phyloP scores from a whole-genome alignment of 2,797 vertebrate species.

The Leptodactylus fallax region DNA sequence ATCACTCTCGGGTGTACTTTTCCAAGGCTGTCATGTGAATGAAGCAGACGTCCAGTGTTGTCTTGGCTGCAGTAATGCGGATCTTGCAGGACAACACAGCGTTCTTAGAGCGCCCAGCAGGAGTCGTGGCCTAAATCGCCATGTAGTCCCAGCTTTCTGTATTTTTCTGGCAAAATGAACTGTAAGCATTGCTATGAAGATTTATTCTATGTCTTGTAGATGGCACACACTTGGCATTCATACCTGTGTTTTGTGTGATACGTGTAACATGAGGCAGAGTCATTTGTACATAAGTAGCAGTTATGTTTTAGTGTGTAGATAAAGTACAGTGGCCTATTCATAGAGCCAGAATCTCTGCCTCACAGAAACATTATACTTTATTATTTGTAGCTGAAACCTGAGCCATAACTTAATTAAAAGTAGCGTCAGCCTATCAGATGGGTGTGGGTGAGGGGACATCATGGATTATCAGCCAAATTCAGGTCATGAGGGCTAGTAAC shows the following conservation, averaged over 20 bases:
- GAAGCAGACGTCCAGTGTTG: no score
- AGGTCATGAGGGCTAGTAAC: background rate
- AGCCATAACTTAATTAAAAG: constrained; percentile 32
- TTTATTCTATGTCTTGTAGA: no score
- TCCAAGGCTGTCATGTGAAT: no score
- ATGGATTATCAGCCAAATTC: no score
- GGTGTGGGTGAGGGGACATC: background rate
- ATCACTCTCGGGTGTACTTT: no score
- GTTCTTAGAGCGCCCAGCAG: no score
- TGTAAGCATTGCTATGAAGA: no score
- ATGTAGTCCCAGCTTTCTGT: no score
- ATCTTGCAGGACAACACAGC: no score
- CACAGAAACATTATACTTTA: background rate
- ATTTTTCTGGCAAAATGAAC: no score
- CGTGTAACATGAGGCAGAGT: constrained; percentile 10
- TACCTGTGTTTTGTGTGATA: background rate
- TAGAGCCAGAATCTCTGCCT: background rate
- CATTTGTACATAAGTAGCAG: background rate
- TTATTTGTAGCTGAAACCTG: background rate
- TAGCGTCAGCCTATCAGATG: background rate
- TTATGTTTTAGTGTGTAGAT: background rate
- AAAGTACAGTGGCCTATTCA: constrained; percentile 46
- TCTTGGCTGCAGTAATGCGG: no score
- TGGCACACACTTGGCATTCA: background rate
- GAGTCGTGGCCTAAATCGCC: no score